Conservation (phyloP, 2,888 invertebrate species). For the Acrobasis repandana region DNA sequence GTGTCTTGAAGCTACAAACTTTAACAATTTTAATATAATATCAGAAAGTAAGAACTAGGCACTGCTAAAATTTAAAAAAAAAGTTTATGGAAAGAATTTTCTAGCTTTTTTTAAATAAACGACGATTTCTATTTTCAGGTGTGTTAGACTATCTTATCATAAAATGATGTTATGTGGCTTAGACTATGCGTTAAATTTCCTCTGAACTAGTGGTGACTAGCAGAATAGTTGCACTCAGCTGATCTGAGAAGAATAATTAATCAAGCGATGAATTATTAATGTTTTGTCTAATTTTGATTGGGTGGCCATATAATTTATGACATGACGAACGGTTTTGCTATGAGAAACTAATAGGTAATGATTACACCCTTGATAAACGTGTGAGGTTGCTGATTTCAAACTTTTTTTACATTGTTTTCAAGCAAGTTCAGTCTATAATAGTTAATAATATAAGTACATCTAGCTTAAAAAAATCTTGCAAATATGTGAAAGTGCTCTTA, state of each 20-base stretch:
- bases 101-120: neutral
- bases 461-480: too few species aligned
- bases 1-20: too few species aligned
- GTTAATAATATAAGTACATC: too few species aligned
- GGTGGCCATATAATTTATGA: neutral
- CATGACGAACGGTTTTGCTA: neutral
- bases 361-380: too few species aligned
- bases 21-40: neutral
- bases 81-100: too few species aligned
- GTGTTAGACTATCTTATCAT: neutral
- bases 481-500: too few species aligned
- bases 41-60: too few species aligned
- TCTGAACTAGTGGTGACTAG: constrained; percentile 7
- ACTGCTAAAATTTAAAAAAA: too few species aligned
- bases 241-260: constrained; percentile 16
- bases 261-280: constrained; percentile 17
- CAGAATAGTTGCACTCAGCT: constrained; percentile 14
- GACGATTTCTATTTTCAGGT: neutral
- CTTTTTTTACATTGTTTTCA: too few species aligned
- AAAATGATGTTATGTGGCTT: neutral
- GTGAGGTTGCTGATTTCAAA: too few species aligned
- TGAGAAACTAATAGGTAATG: constrained; percentile 1
- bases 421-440: too few species aligned
- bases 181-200: neutral
- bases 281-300: constrained; percentile 14